A percentile compares a stretch with the other conserved stretches of the same genome.
Evolutionary conservation across 1,140 invertebrate species (phyloP).

Genomic region (Elymnias hypermnestra): DNA sequence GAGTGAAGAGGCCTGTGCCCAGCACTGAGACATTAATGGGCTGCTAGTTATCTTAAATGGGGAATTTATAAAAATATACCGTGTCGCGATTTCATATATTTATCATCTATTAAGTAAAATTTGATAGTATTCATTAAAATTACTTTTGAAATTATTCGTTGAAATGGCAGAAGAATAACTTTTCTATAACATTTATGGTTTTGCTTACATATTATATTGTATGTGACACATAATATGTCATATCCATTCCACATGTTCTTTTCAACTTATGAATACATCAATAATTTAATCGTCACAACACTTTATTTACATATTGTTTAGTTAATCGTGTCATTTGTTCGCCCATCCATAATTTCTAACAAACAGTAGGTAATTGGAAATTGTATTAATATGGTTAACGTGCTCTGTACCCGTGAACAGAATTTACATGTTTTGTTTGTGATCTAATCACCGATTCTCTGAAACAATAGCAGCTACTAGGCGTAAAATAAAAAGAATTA

Average conservation of each 20-base stretch:
- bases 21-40: too few species aligned
- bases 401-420: constrained; percentile 17
- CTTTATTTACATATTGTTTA: constrained; percentile 26
- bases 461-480: constrained; percentile 11
- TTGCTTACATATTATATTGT: background rate
- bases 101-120: too few species aligned
- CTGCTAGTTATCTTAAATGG: too few species aligned
- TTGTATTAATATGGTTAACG: constrained; percentile 26
- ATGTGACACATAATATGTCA: background rate
- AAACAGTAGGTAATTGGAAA: constrained; percentile 21
- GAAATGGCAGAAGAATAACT: too few species aligned
- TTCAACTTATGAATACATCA: constrained; percentile 20
- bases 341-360: constrained; percentile 24
- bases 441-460: constrained; percentile 10
- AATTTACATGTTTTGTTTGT: constrained; percentile 24
- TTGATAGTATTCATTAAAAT: too few species aligned
- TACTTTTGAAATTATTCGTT: too few species aligned
- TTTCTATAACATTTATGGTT: too few species aligned
- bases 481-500: constrained; percentile 7
- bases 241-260: constrained; percentile 1
- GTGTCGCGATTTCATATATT: too few species aligned
- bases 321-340: constrained; percentile 26
- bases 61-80: too few species aligned
- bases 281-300: constrained; percentile 26
- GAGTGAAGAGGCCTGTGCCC: too few species aligned